Base-by-base conservation (phyloP, 2,797 vertebrate species). In the Falco rusticolus region DNA sequence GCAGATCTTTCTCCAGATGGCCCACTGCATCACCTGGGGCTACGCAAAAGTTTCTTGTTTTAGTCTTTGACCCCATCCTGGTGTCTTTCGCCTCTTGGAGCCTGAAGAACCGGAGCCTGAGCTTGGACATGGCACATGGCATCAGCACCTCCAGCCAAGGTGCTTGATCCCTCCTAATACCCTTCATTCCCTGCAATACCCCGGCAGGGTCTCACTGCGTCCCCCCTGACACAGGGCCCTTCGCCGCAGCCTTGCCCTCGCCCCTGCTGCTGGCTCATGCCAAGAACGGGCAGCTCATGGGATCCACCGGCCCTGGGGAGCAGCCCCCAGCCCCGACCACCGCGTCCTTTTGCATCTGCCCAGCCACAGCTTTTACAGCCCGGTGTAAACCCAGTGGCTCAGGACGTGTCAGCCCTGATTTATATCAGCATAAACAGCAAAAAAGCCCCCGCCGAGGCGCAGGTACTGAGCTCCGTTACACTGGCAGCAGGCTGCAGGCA, bases 101-200 rank as follows among this genome's bases (percentile, higher is more conserved):
- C 43, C 59, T 28, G 13, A 50, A 69, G 48, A 45, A 31, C 0
- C 1, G 1, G 21, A 59, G 22, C 41, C 45, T 26, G n/a, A 45
- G n/a, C 50, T 29, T 4, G 12, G 51, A 7, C 24, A 8, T 22
- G 3, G 0, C 51, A 3, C 12, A 1, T 1, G 16, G 47, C 15
- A 11, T 16, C 41, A 11, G 19, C 59, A 24, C 29, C 79, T 68
- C 69, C 60, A 33, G 28, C 60, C 68, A 3, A n/a, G n/a, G 39
- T 2, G 5, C 17, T 20, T 1, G 9, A 33, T 14, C 16, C 43
- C 26, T 72, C 78, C 54, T 16, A 1, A 13, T 5, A 20, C 11
- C 17, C 47, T 20, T 20, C 53, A 24, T 15, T 39, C 50, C 70
- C 43, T 33, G 50, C 11, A 24, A 8, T 9, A 28, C 28, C 59